phyloP scores from a whole-genome alignment of 2,113 vertebrate genomes.

The Callocephalon fimbriatum region DNA sequence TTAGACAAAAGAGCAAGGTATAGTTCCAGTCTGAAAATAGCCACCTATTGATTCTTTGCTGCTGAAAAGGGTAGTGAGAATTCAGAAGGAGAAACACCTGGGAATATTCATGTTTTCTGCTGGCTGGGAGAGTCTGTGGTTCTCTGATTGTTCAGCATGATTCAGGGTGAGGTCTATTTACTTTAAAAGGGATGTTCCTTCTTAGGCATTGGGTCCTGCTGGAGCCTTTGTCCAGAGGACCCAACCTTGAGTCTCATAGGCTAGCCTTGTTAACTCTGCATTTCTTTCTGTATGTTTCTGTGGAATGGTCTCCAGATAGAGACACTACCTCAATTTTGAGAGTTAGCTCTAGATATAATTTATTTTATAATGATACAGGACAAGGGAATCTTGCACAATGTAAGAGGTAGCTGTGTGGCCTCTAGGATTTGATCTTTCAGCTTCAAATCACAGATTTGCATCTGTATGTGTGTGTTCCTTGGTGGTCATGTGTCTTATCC shows the following conservation, averaged over 20 bases:
- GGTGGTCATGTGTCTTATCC: not conserved
- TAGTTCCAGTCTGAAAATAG: not conserved
- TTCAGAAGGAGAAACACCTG: not conserved
- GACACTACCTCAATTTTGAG: not conserved
- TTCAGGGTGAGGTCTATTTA: not conserved
- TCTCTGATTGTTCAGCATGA: not conserved
- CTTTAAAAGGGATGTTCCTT: not conserved
- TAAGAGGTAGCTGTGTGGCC: not conserved
- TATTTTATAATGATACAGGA: not conserved
- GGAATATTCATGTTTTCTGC: not conserved
- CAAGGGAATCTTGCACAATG: not conserved
- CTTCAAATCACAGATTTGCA: not conserved
- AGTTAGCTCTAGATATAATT: not conserved
- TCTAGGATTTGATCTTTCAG: not conserved
- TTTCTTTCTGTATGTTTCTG: not conserved
- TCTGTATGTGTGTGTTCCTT: not conserved
- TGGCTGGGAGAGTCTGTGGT: not conserved
- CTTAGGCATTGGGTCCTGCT: not conserved
- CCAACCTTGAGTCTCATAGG: accelerated
- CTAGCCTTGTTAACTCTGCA: not conserved
- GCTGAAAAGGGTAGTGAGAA: not conserved
- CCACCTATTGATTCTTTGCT: not conserved
- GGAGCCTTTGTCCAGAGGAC: not conserved
- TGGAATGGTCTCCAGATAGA: not conserved
- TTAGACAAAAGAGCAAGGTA: not conserved